A percentile compares a stretch with the other conserved stretches of the same genome.
Evolutionary conservation across 2,888 invertebrate species (phyloP).

Genomic region (Myopa tessellatipennis): DNA sequence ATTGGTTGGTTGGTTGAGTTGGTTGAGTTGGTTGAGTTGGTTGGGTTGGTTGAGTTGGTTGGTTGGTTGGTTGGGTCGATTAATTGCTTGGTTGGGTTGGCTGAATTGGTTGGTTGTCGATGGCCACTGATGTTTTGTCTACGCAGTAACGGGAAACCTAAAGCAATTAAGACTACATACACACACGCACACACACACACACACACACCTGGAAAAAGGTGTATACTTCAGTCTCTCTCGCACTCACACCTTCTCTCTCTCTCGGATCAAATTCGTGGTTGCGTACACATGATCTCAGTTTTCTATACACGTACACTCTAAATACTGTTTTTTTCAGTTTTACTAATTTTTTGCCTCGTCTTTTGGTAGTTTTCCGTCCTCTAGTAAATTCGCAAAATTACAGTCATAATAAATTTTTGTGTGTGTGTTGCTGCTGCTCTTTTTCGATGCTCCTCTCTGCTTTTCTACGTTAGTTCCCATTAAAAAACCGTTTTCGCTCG

Average conservation of each 20-base stretch:
- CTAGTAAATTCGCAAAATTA: conserved; percentile 7
- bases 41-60: neutral
- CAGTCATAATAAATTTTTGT: neutral
- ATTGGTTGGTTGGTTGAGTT: too few relatives aligned
- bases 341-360: neutral
- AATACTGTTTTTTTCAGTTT: neutral
- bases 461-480: neutral
- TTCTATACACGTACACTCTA: neutral
- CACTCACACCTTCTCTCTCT: too few relatives aligned
- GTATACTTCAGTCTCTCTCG: too few relatives aligned
- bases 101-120: too few relatives aligned
- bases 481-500: neutral
- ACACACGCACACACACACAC: neutral
- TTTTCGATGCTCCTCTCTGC: neutral
- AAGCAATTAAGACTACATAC: neutral
- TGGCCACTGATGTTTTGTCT: neutral
- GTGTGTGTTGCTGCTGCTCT: neutral
- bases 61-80: too few relatives aligned
- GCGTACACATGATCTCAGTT: too few relatives aligned
- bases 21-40: too few relatives aligned
- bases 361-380: conserved; percentile 3
- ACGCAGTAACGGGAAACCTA: neutral
- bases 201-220: too few relatives aligned
- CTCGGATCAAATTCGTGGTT: too few relatives aligned
- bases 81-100: too few relatives aligned